Conservation (phyloP, 2,888 invertebrate species). For the Leptothorax acervorum region DNA sequence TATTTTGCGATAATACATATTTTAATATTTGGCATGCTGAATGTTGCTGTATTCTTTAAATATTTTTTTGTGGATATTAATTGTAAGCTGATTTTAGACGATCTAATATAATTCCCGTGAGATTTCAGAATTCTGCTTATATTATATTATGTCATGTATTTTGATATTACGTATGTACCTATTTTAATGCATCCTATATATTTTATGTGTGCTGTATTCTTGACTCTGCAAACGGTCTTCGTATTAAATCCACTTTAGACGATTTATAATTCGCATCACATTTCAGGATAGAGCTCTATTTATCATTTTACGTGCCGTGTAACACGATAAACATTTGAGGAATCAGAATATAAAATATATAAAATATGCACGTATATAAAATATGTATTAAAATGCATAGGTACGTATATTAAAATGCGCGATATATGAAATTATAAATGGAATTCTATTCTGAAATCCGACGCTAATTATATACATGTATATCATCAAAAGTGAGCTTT, state of each 20-base stretch:
- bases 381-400: not conserved
- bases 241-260: slow-evolving; percentile 13
- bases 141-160: not conserved
- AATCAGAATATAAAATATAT: not conserved
- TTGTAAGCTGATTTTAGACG: not conserved
- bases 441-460: not conserved
- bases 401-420: not conserved
- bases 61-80: not conserved
- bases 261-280: slow-evolving; percentile 4
- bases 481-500: not conserved
- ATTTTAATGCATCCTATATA: not conserved
- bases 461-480: not conserved
- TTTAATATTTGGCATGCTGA: not conserved
- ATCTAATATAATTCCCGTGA: not conserved
- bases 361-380: not conserved
- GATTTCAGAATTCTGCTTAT: not conserved
- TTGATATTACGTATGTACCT: not conserved
- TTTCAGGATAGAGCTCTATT: slow-evolving; percentile 4
- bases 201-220: not conserved
- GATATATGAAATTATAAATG: not conserved
- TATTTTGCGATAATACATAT: not conserved
- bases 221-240: not conserved
- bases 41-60: not conserved
- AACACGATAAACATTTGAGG: not conserved
- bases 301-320: slow-evolving; percentile 2